A percentile compares a stretch with the other conserved stretches of the same genome.
These are phyloP conservation scores for Cataglyphis livida DNA, from an alignment of 2,888 invertebrate species.

Conservation along the genomic window DNA sequence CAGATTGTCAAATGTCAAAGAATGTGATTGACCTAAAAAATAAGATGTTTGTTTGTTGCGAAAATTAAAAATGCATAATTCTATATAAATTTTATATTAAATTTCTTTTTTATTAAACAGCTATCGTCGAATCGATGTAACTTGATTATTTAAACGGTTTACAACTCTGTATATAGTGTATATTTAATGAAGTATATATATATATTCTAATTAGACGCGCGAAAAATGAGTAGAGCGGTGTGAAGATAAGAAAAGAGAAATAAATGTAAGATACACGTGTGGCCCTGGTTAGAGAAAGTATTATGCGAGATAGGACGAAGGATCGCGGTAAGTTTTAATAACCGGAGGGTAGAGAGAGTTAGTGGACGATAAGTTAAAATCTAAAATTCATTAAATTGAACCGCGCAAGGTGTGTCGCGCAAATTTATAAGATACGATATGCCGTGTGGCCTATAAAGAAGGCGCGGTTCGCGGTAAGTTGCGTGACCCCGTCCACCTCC, in stretches of 20 bases:
- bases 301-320: constrained; percentile 63
- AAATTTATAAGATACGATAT: constrained; percentile 67
- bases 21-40: neutral
- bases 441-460: constrained; percentile 61
- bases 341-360: constrained; percentile 75
- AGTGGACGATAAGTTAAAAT: constrained; percentile 80
- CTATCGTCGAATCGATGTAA: neutral
- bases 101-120: neutral
- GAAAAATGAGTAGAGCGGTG: constrained; percentile 17
- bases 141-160: neutral
- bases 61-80: constrained; percentile 5
- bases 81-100: constrained; percentile 5
- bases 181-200: neutral
- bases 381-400: constrained; percentile 82
- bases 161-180: neutral
- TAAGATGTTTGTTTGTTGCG: neutral
- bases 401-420: constrained; percentile 50
- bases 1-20: neutral
- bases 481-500: neutral
- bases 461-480: constrained; percentile 16
- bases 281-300: constrained; percentile 50
- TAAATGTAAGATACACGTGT: constrained; percentile 47
- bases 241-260: neutral
- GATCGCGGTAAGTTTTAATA: constrained; percentile 77
- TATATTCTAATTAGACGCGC: constrained; percentile 33